Evolutionary conservation across 2,888 invertebrate genomes (phyloP).

Genomic region (Disparrhopalites patrizii): DNA sequence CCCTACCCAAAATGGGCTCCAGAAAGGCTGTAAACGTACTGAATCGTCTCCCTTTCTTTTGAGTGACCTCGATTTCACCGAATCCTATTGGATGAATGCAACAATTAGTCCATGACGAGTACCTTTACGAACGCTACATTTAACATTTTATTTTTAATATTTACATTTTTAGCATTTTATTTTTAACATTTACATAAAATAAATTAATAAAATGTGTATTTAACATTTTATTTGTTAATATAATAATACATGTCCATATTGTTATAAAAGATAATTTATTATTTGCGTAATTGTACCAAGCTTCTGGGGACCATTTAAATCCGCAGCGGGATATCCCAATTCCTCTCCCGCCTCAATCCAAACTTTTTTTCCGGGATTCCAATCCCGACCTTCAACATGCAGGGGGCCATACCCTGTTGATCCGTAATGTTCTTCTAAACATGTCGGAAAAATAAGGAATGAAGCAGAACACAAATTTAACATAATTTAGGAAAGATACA

Average conservation of each 20-base stretch:
- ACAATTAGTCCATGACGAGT: too few relatives aligned
- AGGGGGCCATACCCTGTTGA: not conserved
- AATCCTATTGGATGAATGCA: too few relatives aligned
- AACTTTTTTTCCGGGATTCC: conserved; percentile 23
- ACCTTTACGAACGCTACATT: too few relatives aligned
- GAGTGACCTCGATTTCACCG: not conserved
- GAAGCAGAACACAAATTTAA: too few relatives aligned
- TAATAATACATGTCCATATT: not conserved
- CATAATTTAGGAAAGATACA: too few relatives aligned
- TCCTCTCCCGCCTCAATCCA: conserved; percentile 39
- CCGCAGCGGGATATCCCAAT: conserved; percentile 33
- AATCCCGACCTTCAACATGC: conserved; percentile 30
- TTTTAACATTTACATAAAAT: too few relatives aligned
- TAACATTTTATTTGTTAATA: not conserved
- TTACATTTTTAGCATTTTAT: too few relatives aligned
- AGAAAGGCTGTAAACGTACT: conserved; percentile 3
- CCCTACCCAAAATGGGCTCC: not conserved
- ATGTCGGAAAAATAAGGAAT: too few relatives aligned
- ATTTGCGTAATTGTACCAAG: conserved; percentile 20
- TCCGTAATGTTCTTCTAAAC: conserved; percentile 5
- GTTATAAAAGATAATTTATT: not conserved
- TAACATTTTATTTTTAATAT: too few relatives aligned
- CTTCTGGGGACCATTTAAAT: conserved; percentile 42
- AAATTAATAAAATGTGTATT: too few relatives aligned
- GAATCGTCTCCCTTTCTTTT: conserved; percentile 7